Base-by-base conservation (phyloP, 2,797 vertebrate genomes). In the Poeciliopsis gracilis region DNA sequence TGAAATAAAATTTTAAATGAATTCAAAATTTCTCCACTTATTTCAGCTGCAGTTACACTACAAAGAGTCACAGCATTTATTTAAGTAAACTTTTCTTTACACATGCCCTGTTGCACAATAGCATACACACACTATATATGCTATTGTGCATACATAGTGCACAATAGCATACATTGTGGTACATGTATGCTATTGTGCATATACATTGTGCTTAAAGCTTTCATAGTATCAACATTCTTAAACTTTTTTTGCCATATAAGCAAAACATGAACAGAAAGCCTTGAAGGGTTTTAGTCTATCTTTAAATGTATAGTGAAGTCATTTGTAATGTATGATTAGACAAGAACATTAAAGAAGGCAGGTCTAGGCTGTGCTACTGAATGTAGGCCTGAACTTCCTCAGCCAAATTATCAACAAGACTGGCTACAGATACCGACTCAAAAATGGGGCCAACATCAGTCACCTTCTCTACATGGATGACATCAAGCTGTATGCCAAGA, bases 321-420 rank as follows among this genome's bases (percentile, higher is more conserved):
- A 41, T 66, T 38, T 20, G 18, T 11, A 20, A 38, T 66, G 2
- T 38, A 30, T 6, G 18, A 63, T 69, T 43, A n/a, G 23, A 43
- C 20, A 25, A 13, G n/a, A 69, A 0, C 11, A 8, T n/a, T 43
- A n/a, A 13, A n/a, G 41, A 43, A 15, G 66, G 6, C 11, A 43
- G 12, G 63, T 83, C 63, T 87, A 88, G 4, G 81, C 20, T 4
- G 73, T 88, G 38, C 95, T 76, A 30, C 88, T 87, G 79, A 98
- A 99, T 12, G 94, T 75, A n/a, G n/a, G n/a, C n/a, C n/a, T n/a
- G n/a, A n/a, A n/a, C n/a, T n/a, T n/a, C n/a, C n/a, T n/a, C n/a
- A n/a, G n/a, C n/a, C n/a, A n/a, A n/a, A n/a, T n/a, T n/a, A n/a
- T n/a, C n/a, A n/a, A n/a, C n/a, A n/a, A n/a, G n/a, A n/a, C n/a